Evolutionary conservation across 2,888 invertebrate genomes (phyloP).

Genomic region (Cryptocephalus moraei): DNA sequence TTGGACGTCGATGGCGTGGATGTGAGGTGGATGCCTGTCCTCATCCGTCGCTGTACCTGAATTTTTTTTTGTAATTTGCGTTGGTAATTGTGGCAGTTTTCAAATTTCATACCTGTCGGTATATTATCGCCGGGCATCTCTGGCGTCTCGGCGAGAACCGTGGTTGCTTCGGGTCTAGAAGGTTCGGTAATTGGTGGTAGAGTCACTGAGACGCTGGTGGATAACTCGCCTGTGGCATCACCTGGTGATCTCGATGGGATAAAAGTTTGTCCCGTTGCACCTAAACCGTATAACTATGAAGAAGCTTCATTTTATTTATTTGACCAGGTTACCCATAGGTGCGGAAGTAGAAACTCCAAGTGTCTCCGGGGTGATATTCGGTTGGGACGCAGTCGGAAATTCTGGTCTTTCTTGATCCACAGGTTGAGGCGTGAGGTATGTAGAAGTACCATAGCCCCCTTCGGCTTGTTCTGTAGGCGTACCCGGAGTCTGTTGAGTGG

Average conservation of each 20-base stretch:
- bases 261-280: too few relatives aligned
- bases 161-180: slow-evolving; percentile 11
- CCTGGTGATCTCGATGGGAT: not conserved
- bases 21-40: slow-evolving; percentile 64
- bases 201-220: slow-evolving; percentile 2
- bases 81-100: too few relatives aligned
- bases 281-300: too few relatives aligned
- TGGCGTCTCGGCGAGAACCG: slow-evolving; percentile 8
- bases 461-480: slow-evolving; percentile 6
- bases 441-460: not conserved
- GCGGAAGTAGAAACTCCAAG: not conserved
- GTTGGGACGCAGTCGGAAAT: not conserved
- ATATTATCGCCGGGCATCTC: slow-evolving; percentile 12
- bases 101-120: slow-evolving; percentile 4
- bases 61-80: not conserved
- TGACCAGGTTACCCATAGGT: not conserved
- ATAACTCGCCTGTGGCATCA: slow-evolving; percentile 7
- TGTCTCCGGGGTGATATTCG: not conserved
- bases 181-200: not conserved
- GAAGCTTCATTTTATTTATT: too few relatives aligned
- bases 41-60: slow-evolving; percentile 35
- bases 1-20: slow-evolving; percentile 63
- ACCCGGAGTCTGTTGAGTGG: not conserved
- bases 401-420: not conserved
- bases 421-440: not conserved